phyloP scores from a whole-genome alignment of 37 sponge, comb jelly and placozoan genomes.

The Beroe ovata region DNA sequence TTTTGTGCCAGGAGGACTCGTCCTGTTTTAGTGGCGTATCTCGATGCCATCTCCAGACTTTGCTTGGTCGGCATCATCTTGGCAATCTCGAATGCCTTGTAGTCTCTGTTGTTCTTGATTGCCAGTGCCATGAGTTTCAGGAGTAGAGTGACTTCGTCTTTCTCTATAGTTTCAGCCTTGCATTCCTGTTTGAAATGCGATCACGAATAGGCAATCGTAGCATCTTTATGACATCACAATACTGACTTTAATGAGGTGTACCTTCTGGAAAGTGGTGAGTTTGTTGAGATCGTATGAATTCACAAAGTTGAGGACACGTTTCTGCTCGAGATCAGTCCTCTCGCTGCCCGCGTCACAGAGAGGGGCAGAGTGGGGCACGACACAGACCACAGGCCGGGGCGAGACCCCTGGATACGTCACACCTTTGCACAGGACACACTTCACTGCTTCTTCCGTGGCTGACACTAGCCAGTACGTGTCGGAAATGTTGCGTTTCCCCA shows the following conservation, averaged over 20 bases:
- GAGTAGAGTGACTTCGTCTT: slow-evolving; percentile 43
- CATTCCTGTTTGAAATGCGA: slow-evolving; percentile 21
- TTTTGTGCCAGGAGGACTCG: slow-evolving; percentile 18
- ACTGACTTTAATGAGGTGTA: no score
- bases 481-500: slow-evolving; percentile 28
- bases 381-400: slow-evolving; percentile 37
- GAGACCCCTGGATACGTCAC: slow-evolving; percentile 42
- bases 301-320: slow-evolving; percentile 22
- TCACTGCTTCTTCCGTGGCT: neutral
- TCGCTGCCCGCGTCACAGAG: slow-evolving; percentile 38
- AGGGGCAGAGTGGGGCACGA: slow-evolving; percentile 6
- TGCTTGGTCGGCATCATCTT: slow-evolving; percentile 60
- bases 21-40: slow-evolving; percentile 46
- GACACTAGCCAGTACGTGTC: slow-evolving; percentile 60
- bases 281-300: slow-evolving; percentile 44
- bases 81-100: slow-evolving; percentile 61
- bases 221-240: no score
- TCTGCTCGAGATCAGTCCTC: slow-evolving; percentile 32
- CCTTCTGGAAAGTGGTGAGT: slow-evolving; percentile 47
- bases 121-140: slow-evolving; percentile 65
- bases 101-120: slow-evolving; percentile 32
- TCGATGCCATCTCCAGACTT: slow-evolving; percentile 56
- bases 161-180: slow-evolving; percentile 9
- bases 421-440: slow-evolving; percentile 56
- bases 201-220: no score